Evolutionary conservation across 2,797 vertebrate genomes (phyloP), one percentile per base, ranked within the genome.

Genomic region (Eulemur rubriventer): DNA sequence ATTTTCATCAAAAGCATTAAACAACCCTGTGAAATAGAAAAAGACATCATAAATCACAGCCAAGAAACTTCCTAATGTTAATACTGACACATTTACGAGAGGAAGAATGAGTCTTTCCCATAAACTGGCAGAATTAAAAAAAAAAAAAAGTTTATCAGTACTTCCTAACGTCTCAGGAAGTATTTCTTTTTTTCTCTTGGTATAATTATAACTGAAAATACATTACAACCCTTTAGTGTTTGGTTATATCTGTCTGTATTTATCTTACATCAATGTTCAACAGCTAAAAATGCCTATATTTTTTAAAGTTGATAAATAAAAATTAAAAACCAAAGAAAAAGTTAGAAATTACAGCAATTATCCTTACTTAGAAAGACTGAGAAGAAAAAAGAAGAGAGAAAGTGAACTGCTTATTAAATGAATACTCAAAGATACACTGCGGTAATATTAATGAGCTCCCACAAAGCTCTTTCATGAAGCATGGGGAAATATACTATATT

Each of bases 1-100:
- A 98, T 99, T 99, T 99, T 99, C 99, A 98, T 99, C 99, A 97
- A 99, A 99, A 97, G 99, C 99, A 94, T 99, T 99, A 98, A 99
- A 99, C 97, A 99, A 99, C 97, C 99, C 99, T 99, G 97, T 48
- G 98, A 98, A 97, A 57, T 67, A 97, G 86, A 96, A 98, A 96
- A 98, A 97, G 75, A 96, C 80, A 98, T 43, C 80, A 93, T 78
- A 97, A 85, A 43, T 59, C 46, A 78, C 4, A 89, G 81, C 20
- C 18, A 57, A 90, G 46, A 96, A 91, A 67, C 24, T 82, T 96
- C 43, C 43, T 93, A 95, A 90, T 73, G 17, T 63, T 91, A 94
- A 70, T 70, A 81, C 28, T 85, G 38, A 70, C 28, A 89, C 57
- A 65, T 80, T 93, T 89, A 85, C 72, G 2, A 93, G 95, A 87